A percentile compares a stretch with the other conserved stretches of the same genome.
Conservation (phyloP, 2,888 invertebrate species). For the Craniophora ligustri region DNA sequence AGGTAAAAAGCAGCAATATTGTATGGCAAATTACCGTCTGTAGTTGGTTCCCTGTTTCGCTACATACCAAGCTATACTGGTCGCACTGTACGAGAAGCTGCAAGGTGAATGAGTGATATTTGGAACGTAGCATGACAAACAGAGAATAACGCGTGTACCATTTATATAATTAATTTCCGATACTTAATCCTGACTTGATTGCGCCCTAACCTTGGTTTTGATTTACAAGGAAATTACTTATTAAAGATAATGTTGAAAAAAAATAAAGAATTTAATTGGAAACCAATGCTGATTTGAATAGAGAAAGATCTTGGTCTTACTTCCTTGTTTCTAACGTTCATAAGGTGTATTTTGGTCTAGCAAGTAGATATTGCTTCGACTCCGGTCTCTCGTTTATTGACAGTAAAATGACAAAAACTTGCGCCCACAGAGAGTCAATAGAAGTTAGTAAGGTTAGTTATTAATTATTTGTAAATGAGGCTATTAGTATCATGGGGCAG, state of each 20-base stretch:
- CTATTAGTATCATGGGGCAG: too few relatives aligned
- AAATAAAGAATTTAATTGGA: not conserved
- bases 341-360: too few relatives aligned
- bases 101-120: constrained; percentile 72
- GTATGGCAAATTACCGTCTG: not conserved
- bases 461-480: too few relatives aligned
- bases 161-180: constrained; percentile 58
- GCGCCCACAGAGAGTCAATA: too few relatives aligned
- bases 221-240: constrained; percentile 57
- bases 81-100: constrained; percentile 31
- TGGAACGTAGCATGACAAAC: constrained; percentile 50
- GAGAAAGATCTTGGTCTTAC: too few relatives aligned
- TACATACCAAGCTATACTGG: constrained; percentile 18
- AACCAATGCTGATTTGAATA: too few relatives aligned
- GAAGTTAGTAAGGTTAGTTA: too few relatives aligned
- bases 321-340: too few relatives aligned
- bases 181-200: constrained; percentile 55
- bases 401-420: too few relatives aligned
- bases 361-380: too few relatives aligned
- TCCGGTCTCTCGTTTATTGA: too few relatives aligned
- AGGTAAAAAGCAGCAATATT: not conserved
- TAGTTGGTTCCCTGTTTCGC: not conserved
- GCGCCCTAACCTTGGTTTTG: constrained; percentile 50
- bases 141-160: constrained; percentile 26
- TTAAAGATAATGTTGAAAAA: constrained; percentile 4